These are phyloP conservation scores for Drosophila setifemur DNA, from an alignment of 1,140 invertebrate species.

Conservation along the genomic window DNA sequence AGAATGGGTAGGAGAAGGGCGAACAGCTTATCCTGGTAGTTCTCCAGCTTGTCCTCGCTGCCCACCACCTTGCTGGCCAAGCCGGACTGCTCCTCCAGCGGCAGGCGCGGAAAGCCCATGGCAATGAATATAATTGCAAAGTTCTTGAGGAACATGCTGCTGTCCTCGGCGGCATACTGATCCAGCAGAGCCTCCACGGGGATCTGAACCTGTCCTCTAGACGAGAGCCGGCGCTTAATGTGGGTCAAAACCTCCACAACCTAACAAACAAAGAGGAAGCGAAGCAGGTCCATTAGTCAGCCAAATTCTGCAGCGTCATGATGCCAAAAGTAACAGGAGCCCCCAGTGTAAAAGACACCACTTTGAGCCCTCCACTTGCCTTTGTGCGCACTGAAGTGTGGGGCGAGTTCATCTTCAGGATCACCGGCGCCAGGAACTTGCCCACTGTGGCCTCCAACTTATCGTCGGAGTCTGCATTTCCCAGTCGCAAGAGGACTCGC, in stretches of 20 bases:
- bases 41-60: constrained; percentile 90
- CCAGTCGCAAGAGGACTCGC: constrained; percentile 93
- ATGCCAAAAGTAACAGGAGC: neutral
- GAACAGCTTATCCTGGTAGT: constrained; percentile 93
- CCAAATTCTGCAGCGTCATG: constrained; percentile 50
- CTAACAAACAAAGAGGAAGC: constrained; percentile 80
- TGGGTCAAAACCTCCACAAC: constrained; percentile 97
- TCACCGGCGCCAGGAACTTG: constrained; percentile 94
- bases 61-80: constrained; percentile 90
- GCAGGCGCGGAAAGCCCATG: constrained; percentile 93
- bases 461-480: constrained; percentile 93
- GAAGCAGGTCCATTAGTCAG: constrained; percentile 18
- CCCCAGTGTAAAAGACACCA: neutral
- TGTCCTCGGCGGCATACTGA: constrained; percentile 87
- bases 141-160: constrained; percentile 87
- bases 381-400: constrained; percentile 93
- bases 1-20: constrained; percentile 91
- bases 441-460: constrained; percentile 91
- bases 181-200: constrained; percentile 92
- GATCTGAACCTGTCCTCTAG: constrained; percentile 91
- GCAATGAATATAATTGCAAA: constrained; percentile 97
- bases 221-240: constrained; percentile 94
- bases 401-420: constrained; percentile 93
- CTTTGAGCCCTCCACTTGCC: constrained; percentile 77
- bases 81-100: constrained; percentile 89